phyloP scores from a whole-genome alignment of 2,888 invertebrate genomes.

The Nasonia oneida region DNA sequence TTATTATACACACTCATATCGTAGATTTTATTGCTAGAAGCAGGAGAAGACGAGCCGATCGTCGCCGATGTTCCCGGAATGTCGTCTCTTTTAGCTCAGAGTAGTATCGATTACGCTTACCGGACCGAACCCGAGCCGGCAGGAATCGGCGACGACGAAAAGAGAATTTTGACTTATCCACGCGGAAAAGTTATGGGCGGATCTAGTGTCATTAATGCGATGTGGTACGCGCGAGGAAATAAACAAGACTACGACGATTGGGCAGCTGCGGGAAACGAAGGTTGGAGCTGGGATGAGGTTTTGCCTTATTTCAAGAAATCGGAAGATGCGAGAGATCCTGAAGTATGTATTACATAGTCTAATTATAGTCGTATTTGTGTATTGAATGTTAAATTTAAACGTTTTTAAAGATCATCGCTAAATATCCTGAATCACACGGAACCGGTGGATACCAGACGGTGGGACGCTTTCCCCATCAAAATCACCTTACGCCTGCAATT shows the following conservation, averaged over 20 bases:
- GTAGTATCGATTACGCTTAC: conserved; percentile 22
- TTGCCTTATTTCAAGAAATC: conserved; percentile 72
- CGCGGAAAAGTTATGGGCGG: conserved; percentile 72
- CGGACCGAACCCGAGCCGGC: conserved; percentile 3
- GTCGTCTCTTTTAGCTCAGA: conserved; percentile 77
- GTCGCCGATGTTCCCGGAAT: conserved; percentile 84
- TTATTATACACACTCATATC: conserved; percentile 54
- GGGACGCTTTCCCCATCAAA: conserved; percentile 73
- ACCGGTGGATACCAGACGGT: conserved; percentile 84
- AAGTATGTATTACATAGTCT: conserved; percentile 61
- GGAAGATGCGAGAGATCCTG: conserved; percentile 63
- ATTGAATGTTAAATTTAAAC: neutral
- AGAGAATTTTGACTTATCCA: conserved; percentile 84
- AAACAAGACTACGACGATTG: conserved; percentile 48
- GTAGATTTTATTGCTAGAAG: conserved; percentile 83
- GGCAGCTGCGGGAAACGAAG: conserved; percentile 69
- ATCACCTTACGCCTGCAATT: neutral
- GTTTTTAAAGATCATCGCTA: neutral
- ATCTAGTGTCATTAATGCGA: conserved; percentile 39
- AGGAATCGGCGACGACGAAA: conserved; percentile 67
- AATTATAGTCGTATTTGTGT: neutral
- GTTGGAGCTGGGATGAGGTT: conserved; percentile 81
- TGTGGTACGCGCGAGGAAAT: conserved; percentile 41
- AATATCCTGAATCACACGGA: conserved; percentile 81
- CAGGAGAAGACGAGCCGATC: conserved; percentile 84